Base-by-base conservation (phyloP, 2,888 invertebrate species). In the Peribatodes rhomboidaria region DNA sequence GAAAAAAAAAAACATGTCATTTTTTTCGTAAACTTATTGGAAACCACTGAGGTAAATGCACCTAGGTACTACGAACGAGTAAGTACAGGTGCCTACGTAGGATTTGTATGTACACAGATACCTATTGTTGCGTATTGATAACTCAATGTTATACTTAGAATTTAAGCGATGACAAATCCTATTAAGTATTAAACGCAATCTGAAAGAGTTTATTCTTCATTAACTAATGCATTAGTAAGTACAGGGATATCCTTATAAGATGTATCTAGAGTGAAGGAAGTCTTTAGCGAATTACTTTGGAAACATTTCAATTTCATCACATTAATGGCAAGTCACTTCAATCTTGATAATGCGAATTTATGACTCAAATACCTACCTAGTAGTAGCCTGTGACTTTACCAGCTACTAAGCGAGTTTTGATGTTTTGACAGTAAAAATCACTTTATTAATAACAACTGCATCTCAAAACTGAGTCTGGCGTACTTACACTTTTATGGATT, bases 231-330 rank as follows among this genome's bases (percentile, higher is more conserved):
- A 63, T 56, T 20, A 64, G 42, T 61, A 42, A 61, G 53, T 55
- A 35, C 41, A n/a, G 47, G 49, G 59, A 53, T 69, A 49, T 44
- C 61, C 44, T 68, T 71, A 66, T 70, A 74, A 72, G 68, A 44
- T 39, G 64, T 44, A 67, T 65, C 53, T 62, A 67, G 50, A 62
- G 59, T 52, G 44, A 53, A 39, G 54, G 50, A 63, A 47, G 47
- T 61, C 42, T 55, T 44, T 39, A 11, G 46, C 7, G 53, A 63
- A 70, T 73, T 61, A 68, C 58, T 64, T 63, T 52, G 44, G 57
- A 22, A 55, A 54, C 63, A 64, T 49, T 65, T 35, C 61, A 62
- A 73, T 70, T 74, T 74, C 65, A 74, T 76, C 64, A 72, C 53
- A 52, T 63, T 72, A 75, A 75, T 77, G 66, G 70, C 50, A 44